phyloP scores from a whole-genome alignment of 2,888 invertebrate genomes.

The Drosophila engyochracea region DNA sequence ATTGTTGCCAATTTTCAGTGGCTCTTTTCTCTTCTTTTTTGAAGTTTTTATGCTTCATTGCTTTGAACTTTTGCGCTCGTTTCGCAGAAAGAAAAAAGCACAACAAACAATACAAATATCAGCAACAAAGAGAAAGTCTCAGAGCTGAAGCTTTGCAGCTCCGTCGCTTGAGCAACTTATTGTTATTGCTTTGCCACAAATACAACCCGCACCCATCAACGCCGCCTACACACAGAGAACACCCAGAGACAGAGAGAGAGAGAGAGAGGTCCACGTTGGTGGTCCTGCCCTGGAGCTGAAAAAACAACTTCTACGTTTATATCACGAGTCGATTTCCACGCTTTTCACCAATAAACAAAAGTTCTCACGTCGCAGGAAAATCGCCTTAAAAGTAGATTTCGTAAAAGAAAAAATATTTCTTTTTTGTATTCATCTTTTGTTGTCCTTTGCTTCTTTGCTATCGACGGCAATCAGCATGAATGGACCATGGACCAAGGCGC shows the following conservation, averaged over 20 bases:
- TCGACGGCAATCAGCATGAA: slow-evolving; percentile 75
- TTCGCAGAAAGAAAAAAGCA: slow-evolving; percentile 34
- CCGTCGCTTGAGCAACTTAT: slow-evolving; percentile 47
- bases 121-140: slow-evolving; percentile 78
- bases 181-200: slow-evolving; percentile 41
- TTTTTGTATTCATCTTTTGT: slow-evolving; percentile 39
- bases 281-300: slow-evolving; percentile 40
- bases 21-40: slow-evolving; percentile 16
- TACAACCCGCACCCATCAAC: slow-evolving; percentile 41
- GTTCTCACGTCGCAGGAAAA: slow-evolving; percentile 64
- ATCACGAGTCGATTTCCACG: slow-evolving; percentile 49
- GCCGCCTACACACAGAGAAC: slow-evolving; percentile 44
- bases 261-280: slow-evolving; percentile 40
- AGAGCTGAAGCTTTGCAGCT: slow-evolving; percentile 51
- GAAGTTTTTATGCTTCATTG: slow-evolving; percentile 72
- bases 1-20: slow-evolving; percentile 67
- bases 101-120: slow-evolving; percentile 20
- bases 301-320: slow-evolving; percentile 49
- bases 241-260: slow-evolving; percentile 9
- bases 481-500: slow-evolving; percentile 46
- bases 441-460: slow-evolving; percentile 46
- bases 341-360: slow-evolving; percentile 62
- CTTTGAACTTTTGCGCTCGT: slow-evolving; percentile 78
- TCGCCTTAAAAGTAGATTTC: slow-evolving; percentile 28
- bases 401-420: slow-evolving; percentile 8